Conservation (phyloP, 2,888 invertebrate species). For the Phengaris arion region DNA sequence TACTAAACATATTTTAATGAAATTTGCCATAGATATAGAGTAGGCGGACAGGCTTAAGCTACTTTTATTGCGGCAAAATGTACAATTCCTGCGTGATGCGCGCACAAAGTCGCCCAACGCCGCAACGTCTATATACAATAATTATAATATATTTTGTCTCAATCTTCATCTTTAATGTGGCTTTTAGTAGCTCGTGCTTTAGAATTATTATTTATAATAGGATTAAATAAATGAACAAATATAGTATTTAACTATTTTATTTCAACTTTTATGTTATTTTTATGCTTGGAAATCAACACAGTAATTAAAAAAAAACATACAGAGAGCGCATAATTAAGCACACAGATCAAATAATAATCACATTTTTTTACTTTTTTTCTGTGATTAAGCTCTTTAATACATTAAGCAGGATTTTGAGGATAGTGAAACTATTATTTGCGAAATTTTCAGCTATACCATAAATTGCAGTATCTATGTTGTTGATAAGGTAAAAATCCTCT, state of each 20-base stretch:
- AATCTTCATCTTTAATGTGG: not conserved
- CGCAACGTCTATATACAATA: too few relatives aligned
- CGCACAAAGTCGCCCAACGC: too few relatives aligned
- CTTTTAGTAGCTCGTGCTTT: not conserved
- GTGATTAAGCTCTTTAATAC: too few relatives aligned
- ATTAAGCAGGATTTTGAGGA: constrained; percentile 2
- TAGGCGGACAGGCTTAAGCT: too few relatives aligned
- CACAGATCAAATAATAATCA: too few relatives aligned
- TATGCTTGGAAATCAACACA: not conserved
- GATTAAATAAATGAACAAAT: not conserved
- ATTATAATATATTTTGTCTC: too few relatives aligned
- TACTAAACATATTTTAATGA: too few relatives aligned
- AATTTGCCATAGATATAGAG: too few relatives aligned
- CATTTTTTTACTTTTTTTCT: too few relatives aligned
- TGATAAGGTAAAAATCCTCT: too few relatives aligned
- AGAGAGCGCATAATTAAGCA: not conserved
- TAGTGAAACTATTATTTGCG: not conserved
- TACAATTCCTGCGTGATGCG: too few relatives aligned
- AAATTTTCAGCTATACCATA: not conserved
- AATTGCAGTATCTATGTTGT: not conserved
- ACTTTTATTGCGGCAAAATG: too few relatives aligned
- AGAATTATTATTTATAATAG: not conserved
- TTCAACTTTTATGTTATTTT: not conserved
- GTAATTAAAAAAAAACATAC: not conserved
- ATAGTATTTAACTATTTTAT: not conserved